Conservation (phyloP, 2,113 vertebrate genomes). For the Chaenocephalus aceratus region DNA sequence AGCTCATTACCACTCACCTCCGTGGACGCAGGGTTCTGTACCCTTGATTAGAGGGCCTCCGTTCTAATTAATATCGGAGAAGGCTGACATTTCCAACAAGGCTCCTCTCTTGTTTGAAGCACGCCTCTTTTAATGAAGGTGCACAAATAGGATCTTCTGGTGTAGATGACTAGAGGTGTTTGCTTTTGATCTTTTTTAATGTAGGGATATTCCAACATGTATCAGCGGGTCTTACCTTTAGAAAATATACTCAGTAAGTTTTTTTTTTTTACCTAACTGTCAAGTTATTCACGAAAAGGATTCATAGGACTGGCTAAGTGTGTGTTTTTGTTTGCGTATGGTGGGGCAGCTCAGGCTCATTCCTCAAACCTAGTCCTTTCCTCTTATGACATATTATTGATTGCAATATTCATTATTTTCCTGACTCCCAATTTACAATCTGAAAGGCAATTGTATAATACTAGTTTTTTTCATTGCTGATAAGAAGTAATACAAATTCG, state of each 20-base stretch:
- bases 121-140: slow-evolving; percentile 67
- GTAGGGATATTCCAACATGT: slow-evolving; percentile 5
- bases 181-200: slow-evolving; percentile 63
- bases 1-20: slow-evolving; percentile 78
- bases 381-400: slow-evolving; percentile 16
- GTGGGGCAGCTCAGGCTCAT: not conserved
- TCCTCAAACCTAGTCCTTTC: slow-evolving; percentile 8
- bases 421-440: slow-evolving; percentile 7
- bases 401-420: not conserved
- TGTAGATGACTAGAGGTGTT: slow-evolving; percentile 29
- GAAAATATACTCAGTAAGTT: not conserved
- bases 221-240: slow-evolving; percentile 13
- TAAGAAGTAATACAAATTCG: slow-evolving; percentile 9
- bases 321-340: not conserved
- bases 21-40: slow-evolving; percentile 72
- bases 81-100: slow-evolving; percentile 77
- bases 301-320: slow-evolving; percentile 8
- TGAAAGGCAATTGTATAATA: not conserved
- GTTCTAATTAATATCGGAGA: slow-evolving; percentile 76
- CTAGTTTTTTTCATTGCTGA: slow-evolving; percentile 7
- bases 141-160: slow-evolving; percentile 55
- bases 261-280: not conserved
- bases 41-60: slow-evolving; percentile 76
- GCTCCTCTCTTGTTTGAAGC: slow-evolving; percentile 66
- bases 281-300: slow-evolving; percentile 10